These are phyloP conservation scores for Chelidonichthys spinosus DNA, from an alignment of 2,797 vertebrate genomes.

Conservation along the genomic window DNA sequence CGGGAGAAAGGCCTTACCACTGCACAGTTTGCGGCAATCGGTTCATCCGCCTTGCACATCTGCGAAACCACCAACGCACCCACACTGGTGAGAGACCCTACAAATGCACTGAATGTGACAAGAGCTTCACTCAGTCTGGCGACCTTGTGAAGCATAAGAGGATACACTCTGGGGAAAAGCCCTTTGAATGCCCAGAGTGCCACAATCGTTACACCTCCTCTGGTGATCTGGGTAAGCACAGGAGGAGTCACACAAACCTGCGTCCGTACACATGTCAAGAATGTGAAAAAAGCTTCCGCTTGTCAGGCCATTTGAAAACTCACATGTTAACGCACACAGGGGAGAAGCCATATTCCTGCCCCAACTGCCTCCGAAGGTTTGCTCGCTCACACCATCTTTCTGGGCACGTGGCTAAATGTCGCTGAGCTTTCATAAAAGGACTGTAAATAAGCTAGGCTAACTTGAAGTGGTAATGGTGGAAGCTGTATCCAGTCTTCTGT, in stretches of 20 bases:
- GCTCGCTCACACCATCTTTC: conserved; percentile 84
- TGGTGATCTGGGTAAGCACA: conserved; percentile 84
- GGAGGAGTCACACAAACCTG: conserved; percentile 82
- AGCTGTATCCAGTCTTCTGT: conserved; percentile 20
- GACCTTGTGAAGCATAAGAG: conserved; percentile 85
- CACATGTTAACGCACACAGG: conserved; percentile 86
- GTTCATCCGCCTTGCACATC: conserved; percentile 82
- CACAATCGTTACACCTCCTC: conserved; percentile 83
- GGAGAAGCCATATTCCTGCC: conserved; percentile 84
- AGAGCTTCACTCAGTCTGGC: conserved; percentile 84
- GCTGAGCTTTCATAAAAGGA: conserved; percentile 51
- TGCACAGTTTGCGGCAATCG: conserved; percentile 82
- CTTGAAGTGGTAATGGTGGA: background rate
- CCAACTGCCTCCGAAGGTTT: conserved; percentile 82
- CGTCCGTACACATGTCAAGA: conserved; percentile 84
- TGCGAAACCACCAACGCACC: conserved; percentile 85
- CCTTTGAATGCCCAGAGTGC: conserved; percentile 84
- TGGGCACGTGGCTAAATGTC: conserved; percentile 81
- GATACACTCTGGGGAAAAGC: conserved; percentile 84
- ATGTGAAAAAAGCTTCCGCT: conserved; percentile 82
- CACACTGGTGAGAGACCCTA: conserved; percentile 85
- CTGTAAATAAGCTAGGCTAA: conserved; percentile 27
- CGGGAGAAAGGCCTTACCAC: conserved; percentile 83
- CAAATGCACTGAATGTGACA: conserved; percentile 82
- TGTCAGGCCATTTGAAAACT: conserved; percentile 83